Evolutionary conservation across 2,797 vertebrate genomes (phyloP), one percentile per base, ranked within the genome.

Genomic region (Alauda arvensis): DNA sequence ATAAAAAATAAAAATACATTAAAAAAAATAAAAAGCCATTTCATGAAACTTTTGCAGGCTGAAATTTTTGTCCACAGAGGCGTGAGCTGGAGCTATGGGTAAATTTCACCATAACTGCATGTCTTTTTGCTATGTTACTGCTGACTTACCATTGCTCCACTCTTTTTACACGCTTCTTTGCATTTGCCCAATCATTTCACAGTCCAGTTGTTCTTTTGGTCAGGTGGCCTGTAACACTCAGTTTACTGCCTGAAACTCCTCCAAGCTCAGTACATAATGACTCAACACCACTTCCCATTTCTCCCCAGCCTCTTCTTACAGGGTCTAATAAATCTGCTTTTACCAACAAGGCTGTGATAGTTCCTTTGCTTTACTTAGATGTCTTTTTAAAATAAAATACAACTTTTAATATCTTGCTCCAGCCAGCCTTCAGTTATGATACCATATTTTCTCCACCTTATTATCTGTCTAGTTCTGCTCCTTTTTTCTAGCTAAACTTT

Each of bases 191-290:
- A 7, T 87, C 88, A 88, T 95, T 95, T 95, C 94, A 95, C 91
- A 94, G 90, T 75, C 82, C 69, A 90, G 81, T 92, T 88, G 69
- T 78, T 95, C 77, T 83, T 78, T 93, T 92, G 89, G 79, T 96
- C 94, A 95, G 87, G 79, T 94, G 89, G 91, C 67, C 86, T 87
- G 83, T 92, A 95, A 94, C 31, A 89, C 66, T 72, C 87, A 74
- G 69, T 95, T 95, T 95, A 94, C 77, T 86, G 75, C 90, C 85
- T 94, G 90, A 95, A 95, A 89, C 75, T 52, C 61, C 91, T 94
- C 94, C 91, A 94, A 61, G 77, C 76, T 93, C 80, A 52, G 83
- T 81, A 61, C 61, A 71, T 86, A 93, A 93, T 59, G 77, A 86
- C 70, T 89, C 80, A 40, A 81, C 56, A 92, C 31, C 42, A 75